Conservation (phyloP, 2,888 invertebrate species). For the Drosophila cognata region DNA sequence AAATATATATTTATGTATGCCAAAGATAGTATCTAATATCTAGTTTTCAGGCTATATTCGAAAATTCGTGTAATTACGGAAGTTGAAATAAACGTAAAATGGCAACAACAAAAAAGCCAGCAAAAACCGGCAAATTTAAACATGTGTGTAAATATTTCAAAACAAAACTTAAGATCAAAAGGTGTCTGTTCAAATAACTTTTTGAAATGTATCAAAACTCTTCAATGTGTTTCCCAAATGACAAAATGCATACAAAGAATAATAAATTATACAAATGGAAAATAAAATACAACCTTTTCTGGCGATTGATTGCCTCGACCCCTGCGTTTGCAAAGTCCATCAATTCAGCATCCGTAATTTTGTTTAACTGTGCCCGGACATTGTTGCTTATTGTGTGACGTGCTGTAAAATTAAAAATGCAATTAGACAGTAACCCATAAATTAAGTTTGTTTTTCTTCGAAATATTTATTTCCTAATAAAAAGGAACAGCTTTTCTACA, state of each 20-base stretch:
- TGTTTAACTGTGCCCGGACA: conserved; percentile 38
- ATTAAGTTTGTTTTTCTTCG: not conserved
- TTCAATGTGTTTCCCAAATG: not conserved
- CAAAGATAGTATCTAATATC: too few species aligned
- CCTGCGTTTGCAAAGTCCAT: conserved; percentile 56
- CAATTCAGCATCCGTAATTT: conserved; percentile 57
- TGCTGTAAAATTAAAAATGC: conserved; percentile 29
- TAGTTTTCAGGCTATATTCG: too few species aligned
- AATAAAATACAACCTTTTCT: conserved; percentile 55
- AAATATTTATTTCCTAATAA: not conserved
- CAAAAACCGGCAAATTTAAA: not conserved
- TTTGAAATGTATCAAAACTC: not conserved
- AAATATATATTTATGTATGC: not conserved
- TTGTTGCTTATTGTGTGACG: conserved; percentile 30
- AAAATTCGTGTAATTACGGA: too few species aligned
- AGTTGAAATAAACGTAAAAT: not conserved
- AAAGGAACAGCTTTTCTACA: not conserved
- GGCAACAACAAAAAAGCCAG: not conserved
- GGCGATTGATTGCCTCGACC: conserved; percentile 60
- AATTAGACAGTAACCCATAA: not conserved
- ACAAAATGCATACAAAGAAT: not conserved
- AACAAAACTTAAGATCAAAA: not conserved
- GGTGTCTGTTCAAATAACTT: not conserved
- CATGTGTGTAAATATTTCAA: not conserved
- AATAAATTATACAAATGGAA: too few species aligned